Percentiles rank a stretch among this genome's conserved stretches.
Conservation (phyloP, 1,140 invertebrate species). For the Scylla paramamosain region DNA sequence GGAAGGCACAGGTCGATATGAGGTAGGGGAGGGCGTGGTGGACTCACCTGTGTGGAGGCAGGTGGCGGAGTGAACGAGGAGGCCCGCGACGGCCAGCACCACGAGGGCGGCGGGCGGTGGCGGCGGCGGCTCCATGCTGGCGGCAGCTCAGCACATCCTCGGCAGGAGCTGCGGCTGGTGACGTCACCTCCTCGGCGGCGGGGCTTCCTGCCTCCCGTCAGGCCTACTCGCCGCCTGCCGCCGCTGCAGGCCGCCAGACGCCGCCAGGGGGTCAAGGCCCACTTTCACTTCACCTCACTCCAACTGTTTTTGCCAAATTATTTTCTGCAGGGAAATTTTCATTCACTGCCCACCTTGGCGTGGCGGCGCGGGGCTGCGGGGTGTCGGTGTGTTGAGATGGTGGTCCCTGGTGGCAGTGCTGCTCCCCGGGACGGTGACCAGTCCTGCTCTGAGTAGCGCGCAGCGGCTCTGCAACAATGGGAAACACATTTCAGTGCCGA, state of each 20-base stretch:
- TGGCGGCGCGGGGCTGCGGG: not conserved
- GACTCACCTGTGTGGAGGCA: not conserved
- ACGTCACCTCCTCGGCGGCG: not conserved
- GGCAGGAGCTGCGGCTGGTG: not conserved
- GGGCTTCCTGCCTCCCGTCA: conserved; percentile 6
- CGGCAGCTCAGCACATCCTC: not conserved
- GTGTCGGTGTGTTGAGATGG: not conserved
- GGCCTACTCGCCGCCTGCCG: not conserved
- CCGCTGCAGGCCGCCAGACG: not conserved
- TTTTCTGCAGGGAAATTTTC: not conserved
- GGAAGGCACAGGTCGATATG: not conserved
- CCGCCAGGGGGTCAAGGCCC: conserved; percentile 15
- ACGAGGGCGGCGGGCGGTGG: not conserved
- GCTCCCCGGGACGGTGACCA: not conserved
- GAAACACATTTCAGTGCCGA: not conserved
- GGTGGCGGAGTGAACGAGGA: not conserved
- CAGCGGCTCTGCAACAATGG: not conserved
- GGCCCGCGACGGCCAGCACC: not conserved
- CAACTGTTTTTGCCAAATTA: not conserved
- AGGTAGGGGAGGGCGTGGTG: not conserved
- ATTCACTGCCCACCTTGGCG: not conserved
- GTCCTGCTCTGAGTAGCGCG: not conserved
- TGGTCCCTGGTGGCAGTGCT: not conserved
- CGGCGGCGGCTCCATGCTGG: not conserved
- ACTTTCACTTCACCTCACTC: conserved; percentile 11